Conservation (phyloP, 2,797 vertebrate genomes). For the Rhinoraja longicauda region DNA sequence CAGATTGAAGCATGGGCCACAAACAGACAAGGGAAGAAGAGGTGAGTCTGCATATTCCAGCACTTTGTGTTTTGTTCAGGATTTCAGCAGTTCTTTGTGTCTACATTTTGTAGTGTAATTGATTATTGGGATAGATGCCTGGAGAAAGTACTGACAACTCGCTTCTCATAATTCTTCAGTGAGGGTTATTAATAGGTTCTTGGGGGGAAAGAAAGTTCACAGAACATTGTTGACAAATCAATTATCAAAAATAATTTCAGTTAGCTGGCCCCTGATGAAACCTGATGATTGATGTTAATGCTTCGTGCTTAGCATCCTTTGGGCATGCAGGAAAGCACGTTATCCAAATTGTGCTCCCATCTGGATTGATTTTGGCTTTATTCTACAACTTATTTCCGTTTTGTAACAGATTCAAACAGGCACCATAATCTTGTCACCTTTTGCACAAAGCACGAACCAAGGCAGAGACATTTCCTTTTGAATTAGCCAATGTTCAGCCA, state of each 20-base stretch:
- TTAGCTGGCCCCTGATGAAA: background rate
- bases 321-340: too few species aligned
- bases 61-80: too few species aligned
- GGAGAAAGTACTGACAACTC: background rate
- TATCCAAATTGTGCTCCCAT: too few species aligned
- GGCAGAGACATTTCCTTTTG: background rate
- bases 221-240: background rate
- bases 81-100: too few species aligned
- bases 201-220: background rate
- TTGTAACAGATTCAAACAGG: too few species aligned
- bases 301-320: too few species aligned
- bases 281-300: background rate
- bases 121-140: background rate
- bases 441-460: background rate
- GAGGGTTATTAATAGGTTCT: background rate
- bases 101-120: background rate
- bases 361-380: too few species aligned
- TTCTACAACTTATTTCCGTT: too few species aligned
- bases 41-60: background rate
- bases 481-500: background rate
- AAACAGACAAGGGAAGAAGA: background rate
- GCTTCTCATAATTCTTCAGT: background rate
- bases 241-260: background rate
- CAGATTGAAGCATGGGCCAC: background rate
- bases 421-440: too few species aligned